phyloP scores from a whole-genome alignment of 1,140 invertebrate genomes.

The Bactericera cockerelli region DNA sequence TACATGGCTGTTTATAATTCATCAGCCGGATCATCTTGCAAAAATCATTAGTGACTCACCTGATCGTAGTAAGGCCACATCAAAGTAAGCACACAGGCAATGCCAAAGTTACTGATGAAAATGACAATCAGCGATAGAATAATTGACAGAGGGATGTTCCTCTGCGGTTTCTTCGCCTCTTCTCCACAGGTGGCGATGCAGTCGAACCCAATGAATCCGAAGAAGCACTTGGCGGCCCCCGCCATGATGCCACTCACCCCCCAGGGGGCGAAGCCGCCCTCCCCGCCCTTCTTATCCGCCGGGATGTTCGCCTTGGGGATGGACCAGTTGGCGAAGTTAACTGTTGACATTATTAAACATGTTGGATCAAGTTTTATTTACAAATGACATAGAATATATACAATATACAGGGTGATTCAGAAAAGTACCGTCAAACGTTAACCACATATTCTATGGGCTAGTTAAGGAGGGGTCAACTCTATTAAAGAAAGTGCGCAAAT shows the following conservation, averaged over 20 bases:
- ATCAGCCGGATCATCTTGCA: no score
- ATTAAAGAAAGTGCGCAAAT: no score
- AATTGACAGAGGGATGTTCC: constrained; percentile 76
- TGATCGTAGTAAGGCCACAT: constrained; percentile 76
- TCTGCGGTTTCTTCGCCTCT: constrained; percentile 65
- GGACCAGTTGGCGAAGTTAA: constrained; percentile 47
- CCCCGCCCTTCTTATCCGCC: constrained; percentile 35
- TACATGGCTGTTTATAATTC: no score
- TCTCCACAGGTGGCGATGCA: constrained; percentile 58
- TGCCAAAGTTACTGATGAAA: constrained; percentile 74
- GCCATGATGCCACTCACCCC: constrained; percentile 60
- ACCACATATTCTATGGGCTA: no score
- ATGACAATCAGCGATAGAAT: constrained; percentile 63
- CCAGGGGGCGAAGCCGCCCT: constrained; percentile 67
- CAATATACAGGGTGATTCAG: no score
- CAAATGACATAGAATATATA: no score
- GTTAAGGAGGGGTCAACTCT: no score
- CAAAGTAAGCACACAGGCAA: constrained; percentile 71
- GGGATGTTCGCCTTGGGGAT: constrained; percentile 40
- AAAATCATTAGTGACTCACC: no score
- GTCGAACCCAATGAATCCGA: constrained; percentile 82
- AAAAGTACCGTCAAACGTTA: no score
- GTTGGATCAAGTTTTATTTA: no score
- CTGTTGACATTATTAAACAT: no score
- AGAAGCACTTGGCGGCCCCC: constrained; percentile 74